Percentiles rank a stretch among this genome's conserved stretches.
Evolutionary conservation across 2,797 vertebrate genomes (phyloP).

Genomic region (Fringilla coelebs): DNA sequence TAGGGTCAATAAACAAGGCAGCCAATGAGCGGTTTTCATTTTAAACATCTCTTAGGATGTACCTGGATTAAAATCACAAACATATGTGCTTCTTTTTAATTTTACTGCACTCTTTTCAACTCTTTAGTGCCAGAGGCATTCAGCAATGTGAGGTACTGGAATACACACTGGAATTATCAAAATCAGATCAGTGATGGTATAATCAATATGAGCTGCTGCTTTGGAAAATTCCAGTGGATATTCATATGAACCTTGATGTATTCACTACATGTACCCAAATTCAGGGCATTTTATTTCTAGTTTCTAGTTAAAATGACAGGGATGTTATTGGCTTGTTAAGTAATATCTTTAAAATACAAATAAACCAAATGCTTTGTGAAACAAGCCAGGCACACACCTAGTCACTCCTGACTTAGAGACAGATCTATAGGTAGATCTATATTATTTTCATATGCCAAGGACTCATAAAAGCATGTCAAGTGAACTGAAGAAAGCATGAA

Average conservation of each 20-base stretch:
- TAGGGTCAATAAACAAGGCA: neutral
- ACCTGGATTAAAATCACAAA: neutral
- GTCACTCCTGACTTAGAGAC: neutral
- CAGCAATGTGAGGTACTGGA: neutral
- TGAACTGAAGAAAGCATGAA: neutral
- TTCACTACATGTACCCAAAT: neutral
- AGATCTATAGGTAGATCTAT: neutral
- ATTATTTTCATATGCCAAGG: neutral
- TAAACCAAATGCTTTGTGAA: neutral
- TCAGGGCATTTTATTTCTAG: neutral
- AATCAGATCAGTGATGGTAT: neutral
- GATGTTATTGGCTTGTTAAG: neutral
- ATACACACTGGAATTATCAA: neutral
- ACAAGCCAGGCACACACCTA: neutral
- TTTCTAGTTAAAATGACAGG: neutral
- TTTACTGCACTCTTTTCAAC: neutral
- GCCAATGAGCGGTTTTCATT: neutral
- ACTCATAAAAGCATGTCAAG: neutral
- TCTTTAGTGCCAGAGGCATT: neutral
- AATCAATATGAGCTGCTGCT: neutral
- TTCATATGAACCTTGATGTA: neutral
- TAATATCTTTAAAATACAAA: neutral
- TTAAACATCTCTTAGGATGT: neutral
- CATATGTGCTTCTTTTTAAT: neutral
- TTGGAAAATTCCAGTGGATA: conserved; percentile 5